Evolutionary conservation across 2,113 vertebrate species (phyloP).

Genomic region (Miniopterus natalensis): DNA sequence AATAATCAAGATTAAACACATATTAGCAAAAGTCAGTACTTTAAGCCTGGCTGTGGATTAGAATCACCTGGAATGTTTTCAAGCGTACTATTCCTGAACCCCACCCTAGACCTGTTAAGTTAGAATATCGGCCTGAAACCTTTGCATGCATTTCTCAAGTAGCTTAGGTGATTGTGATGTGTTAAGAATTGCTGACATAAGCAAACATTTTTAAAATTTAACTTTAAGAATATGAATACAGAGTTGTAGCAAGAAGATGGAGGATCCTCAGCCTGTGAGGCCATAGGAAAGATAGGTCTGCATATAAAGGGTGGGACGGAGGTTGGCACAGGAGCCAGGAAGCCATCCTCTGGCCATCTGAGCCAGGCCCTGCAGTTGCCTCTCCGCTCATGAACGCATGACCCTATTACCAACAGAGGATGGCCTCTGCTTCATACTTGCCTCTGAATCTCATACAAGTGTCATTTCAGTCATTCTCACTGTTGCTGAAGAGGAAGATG

Average conservation of each 20-base stretch:
- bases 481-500: background rate
- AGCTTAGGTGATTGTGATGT: background rate
- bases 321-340: background rate
- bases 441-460: background rate
- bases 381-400: background rate
- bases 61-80: slow-evolving; percentile 6
- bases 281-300: background rate
- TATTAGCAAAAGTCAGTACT: background rate
- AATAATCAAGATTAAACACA: background rate
- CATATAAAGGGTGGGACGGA: background rate
- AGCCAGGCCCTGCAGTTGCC: background rate
- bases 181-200: background rate
- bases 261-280: background rate
- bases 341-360: background rate
- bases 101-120: background rate
- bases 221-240: background rate
- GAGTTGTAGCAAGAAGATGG: background rate
- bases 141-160: background rate
- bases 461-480: background rate
- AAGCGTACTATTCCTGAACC: background rate
- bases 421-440: background rate
- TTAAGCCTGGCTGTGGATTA: background rate
- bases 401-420: background rate
- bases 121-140: background rate
- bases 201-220: background rate